Evolutionary conservation across 2,113 vertebrate species (phyloP).

Genomic region (Bujurquina vittata): DNA sequence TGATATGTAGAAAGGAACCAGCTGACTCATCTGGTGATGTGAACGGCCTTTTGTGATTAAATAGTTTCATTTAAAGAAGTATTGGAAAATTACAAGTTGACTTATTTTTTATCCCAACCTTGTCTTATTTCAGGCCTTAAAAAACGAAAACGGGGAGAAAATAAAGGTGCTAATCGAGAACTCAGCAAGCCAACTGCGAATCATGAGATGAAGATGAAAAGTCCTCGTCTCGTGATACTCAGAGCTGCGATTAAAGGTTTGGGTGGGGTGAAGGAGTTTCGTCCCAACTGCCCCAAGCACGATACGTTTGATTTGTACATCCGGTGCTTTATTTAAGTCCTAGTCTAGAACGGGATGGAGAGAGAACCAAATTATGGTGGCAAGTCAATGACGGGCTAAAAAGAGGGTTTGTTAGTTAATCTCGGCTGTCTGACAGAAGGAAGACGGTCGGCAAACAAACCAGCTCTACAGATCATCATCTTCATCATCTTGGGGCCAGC

Average conservation of each 20-base stretch:
- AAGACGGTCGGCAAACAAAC: conserved; percentile 24
- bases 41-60: not conserved
- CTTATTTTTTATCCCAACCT: not conserved
- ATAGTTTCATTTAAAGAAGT: not conserved
- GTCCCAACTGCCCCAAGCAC: not conserved
- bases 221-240: not conserved
- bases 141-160: too few species aligned
- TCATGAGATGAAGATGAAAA: not conserved
- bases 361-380: not conserved
- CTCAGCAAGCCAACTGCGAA: not conserved
- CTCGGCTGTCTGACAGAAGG: not conserved
- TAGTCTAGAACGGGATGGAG: not conserved
- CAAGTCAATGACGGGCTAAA: not conserved
- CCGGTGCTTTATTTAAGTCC: not conserved
- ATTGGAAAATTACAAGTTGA: not conserved
- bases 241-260: not conserved
- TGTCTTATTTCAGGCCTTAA: too few species aligned
- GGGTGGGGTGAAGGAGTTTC: not conserved
- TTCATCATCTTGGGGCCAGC: conserved; percentile 3
- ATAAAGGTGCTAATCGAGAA: rapidly evolving
- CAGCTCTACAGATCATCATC: conserved; percentile 11
- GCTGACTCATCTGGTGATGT: not conserved
- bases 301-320: not conserved
- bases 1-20: not conserved
- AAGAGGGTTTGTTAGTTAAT: not conserved